These are phyloP conservation scores for Cryptoblepharus egeriae DNA, from an alignment of 2,797 vertebrate species.

Conservation along the genomic window DNA sequence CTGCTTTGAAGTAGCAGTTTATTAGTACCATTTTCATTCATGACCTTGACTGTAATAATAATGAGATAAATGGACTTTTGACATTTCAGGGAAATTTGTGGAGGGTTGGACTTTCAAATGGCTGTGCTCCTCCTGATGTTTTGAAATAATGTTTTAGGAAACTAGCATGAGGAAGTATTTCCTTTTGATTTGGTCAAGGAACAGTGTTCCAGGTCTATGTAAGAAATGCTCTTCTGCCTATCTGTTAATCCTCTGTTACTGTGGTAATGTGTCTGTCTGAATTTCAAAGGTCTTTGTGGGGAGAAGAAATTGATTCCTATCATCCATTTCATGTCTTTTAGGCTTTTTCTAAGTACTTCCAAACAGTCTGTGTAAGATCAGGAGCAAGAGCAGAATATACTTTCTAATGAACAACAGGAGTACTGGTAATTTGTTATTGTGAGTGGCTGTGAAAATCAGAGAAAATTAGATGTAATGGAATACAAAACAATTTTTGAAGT, in stretches of 20 bases:
- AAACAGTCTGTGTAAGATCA: not conserved
- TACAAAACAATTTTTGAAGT: not conserved
- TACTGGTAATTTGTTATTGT: not conserved
- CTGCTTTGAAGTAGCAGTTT: constrained; percentile 15
- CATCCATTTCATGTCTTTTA: not conserved
- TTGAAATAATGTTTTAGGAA: not conserved
- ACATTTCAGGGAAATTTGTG: not conserved
- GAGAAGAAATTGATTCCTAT: not conserved
- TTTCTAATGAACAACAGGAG: not conserved
- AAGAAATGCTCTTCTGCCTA: not conserved
- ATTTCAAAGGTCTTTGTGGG: no score
- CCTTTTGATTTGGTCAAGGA: not conserved
- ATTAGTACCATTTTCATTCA: not conserved
- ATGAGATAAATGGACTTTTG: not conserved
- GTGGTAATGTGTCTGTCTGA: no score
- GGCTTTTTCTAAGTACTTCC: not conserved
- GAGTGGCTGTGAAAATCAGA: not conserved
- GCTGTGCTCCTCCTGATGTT: not conserved
- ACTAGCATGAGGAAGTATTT: not conserved
- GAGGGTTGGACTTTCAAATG: no score
- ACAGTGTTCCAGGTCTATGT: not conserved
- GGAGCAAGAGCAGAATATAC: no score
- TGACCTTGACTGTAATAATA: not conserved
- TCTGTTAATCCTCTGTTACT: not conserved
- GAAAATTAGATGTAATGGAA: not conserved